phyloP scores from a whole-genome alignment of 2,113 vertebrate genomes.

The Lota lota region DNA sequence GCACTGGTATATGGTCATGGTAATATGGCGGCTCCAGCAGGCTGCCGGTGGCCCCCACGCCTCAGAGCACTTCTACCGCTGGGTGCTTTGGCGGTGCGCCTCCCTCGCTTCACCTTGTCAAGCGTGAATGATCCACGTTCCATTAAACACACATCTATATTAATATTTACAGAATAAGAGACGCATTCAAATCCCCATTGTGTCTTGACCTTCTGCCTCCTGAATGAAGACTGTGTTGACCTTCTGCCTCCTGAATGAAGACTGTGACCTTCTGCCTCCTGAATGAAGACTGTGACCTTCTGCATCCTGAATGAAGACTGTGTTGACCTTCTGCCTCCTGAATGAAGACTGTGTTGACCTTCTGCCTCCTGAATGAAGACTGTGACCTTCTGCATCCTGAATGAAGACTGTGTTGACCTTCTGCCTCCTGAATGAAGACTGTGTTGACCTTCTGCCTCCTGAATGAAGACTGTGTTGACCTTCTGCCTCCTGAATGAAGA shows the following conservation, averaged over 20 bases:
- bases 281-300: neutral
- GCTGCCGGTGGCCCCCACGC: conserved; percentile 43
- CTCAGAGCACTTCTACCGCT: conserved; percentile 22
- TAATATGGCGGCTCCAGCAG: conserved; percentile 41
- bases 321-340: neutral
- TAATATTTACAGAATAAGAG: neutral
- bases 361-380: too few relatives aligned
- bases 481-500: too few relatives aligned
- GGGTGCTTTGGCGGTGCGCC: neutral
- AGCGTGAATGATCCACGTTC: neutral
- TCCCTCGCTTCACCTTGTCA: neutral
- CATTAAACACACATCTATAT: neutral
- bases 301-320: too few relatives aligned
- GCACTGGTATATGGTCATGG: too few relatives aligned
- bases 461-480: neutral
- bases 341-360: neutral
- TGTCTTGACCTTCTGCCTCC: neutral
- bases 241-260: neutral
- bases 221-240: neutral
- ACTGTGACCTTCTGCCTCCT: neutral
- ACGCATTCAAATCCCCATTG: neutral
- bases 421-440: too few relatives aligned
- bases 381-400: neutral
- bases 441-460: neutral
- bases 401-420: neutral